Evolutionary conservation across 2,888 invertebrate genomes (phyloP), one percentile per base, ranked within the genome.

Genomic region (Trichopoda pennipes): DNA sequence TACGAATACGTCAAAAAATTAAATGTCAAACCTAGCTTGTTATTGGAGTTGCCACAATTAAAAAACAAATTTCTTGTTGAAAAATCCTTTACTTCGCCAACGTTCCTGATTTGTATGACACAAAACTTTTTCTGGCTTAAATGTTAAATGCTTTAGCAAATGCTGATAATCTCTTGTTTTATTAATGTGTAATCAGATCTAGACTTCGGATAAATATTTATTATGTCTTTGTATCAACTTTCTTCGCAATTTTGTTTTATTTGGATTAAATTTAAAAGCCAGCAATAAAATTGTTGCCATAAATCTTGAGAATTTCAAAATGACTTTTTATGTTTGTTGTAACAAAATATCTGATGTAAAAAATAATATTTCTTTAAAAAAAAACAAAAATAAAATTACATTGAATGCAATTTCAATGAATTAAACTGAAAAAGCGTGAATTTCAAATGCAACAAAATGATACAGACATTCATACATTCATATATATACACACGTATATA

Each of bases 241-340:
- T 47, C 35, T 35, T 47, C 2, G 12, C 10, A 14, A 8, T 51
- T 38, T 9, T 51, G 10, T 38, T 38, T n/a, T n/a, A n/a, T 38
- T n/a, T 12, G 21, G 28, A 21, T 53, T 66, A 23, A 23, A 35
- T 32, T 32, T 21, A 2, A 32, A 73, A 44, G n/a, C 64, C 55
- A 19, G 44, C 16, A 55, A 55, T 55, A 66, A 60, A 76, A 60
- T 68, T 38, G 17, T 61, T 32, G 16, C 49, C 49, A 69, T 76
- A 76, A 76, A 76, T 76, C 60, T 69, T 47, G 14, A 19, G 9
- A 66, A 76, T 60, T 76, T 17, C 23, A 53, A 38, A 23, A 19
- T 14, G 8, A 19, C 47, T 51, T 77, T 63, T 77, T 42, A 28
- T 78, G 28, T 78, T 77, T 47, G 38, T 64, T 72, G 14, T 42